These are phyloP conservation scores for Albula goreensis DNA, from an alignment of 2,113 vertebrate genomes.

Conservation along the genomic window DNA sequence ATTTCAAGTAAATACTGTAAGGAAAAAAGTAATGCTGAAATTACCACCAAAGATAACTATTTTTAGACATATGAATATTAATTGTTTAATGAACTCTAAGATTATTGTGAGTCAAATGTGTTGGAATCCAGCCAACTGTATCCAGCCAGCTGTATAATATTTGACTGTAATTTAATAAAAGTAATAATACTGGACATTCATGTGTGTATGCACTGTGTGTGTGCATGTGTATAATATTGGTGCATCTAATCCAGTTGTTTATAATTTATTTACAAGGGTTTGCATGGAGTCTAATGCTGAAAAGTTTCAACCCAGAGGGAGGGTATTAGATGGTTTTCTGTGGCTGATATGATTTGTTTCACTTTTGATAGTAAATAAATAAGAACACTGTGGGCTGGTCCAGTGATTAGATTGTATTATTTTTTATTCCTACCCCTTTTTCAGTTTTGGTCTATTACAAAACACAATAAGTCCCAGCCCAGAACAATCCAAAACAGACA, in stretches of 20 bases:
- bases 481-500: conserved; percentile 18
- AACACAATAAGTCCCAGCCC: not conserved
- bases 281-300: not conserved
- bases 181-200: not conserved
- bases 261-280: not conserved
- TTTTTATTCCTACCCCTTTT: too few species aligned
- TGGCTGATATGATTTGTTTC: not conserved
- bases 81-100: not conserved
- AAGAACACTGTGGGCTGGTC: too few species aligned
- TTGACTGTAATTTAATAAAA: too few species aligned
- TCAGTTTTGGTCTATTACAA: not conserved
- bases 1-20: not conserved
- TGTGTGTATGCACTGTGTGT: not conserved
- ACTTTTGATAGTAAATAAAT: too few species aligned
- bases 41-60: not conserved
- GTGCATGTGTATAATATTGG: not conserved
- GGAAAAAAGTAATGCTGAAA: not conserved
- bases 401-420: too few species aligned
- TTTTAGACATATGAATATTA: not conserved
- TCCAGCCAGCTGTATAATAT: too few species aligned
- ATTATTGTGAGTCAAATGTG: not conserved
- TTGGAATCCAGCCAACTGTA: not conserved
- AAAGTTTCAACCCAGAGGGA: not conserved
- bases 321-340: not conserved
- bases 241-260: not conserved